Evolutionary conservation across 1,140 invertebrate genomes (phyloP), one percentile per base, ranked within the genome.

Genomic region (Chironomus striatipennis): DNA sequence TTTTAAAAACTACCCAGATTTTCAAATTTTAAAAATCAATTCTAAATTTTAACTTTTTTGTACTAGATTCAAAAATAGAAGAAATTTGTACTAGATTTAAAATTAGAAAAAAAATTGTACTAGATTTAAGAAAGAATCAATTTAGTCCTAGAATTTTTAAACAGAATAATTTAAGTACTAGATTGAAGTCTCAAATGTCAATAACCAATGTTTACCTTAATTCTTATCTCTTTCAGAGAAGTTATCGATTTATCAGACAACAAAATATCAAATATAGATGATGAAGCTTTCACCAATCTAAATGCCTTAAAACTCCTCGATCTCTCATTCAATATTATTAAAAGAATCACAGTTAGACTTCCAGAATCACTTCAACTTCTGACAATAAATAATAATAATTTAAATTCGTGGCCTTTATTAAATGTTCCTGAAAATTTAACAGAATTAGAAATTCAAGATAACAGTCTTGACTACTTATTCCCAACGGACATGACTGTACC

Each of bases 401-500:
- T 74, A 4, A 42, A 43, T 8, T 18, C 24, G 3, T 74, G 74
- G 74, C 74, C 74, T 15, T 15, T 70, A 10, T 6, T 10, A 9
- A 72, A 42, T 2, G 15, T 9, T 2, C 64, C 74, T 9, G 18
- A 18, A 8, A 74, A 70, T 43, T 15, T 74, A 3, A n/a, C 12
- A 70, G 20, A 42, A 42, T 43, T 74, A 7, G 74, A 74, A 17
- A 17, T 74, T 17, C 74, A 67, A 47, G n/a, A 74, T 15, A 74
- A 74, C 20, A 67, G 70, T 17, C 17, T 74, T 10, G 42, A 42
- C 4, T 34, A 72, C 5, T 17, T 74, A 17, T 74, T 74, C 17
- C 24, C 21, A 18, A 17, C 15, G 17, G 43, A 74, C 5, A n/a
- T 0, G 5, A 7, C 1, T 6, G 7, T 24, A 9, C 9, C n/a